Conservation (phyloP, 1,140 invertebrate species). For the Scaptomyza pallida region DNA sequence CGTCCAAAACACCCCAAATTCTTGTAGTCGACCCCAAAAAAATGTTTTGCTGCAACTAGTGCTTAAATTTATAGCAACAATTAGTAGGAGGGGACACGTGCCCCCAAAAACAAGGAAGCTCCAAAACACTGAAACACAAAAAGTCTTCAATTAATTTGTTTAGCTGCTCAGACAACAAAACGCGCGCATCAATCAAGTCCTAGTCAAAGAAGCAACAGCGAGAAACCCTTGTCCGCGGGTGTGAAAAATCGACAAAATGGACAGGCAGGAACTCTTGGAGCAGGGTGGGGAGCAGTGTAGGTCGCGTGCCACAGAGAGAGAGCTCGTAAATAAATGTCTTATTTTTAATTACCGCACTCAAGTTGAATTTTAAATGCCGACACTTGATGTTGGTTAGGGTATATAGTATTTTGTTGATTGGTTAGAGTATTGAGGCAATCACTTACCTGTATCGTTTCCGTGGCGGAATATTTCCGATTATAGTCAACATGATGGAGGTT, state of each 20-base stretch:
- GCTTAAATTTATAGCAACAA: conserved; percentile 74
- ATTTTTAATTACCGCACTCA: conserved; percentile 77
- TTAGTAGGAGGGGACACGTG: conserved; percentile 59
- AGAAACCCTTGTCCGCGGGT: conserved; percentile 33
- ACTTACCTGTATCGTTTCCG: conserved; percentile 84
- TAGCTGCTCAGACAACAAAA: conserved; percentile 60
- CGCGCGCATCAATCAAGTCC: conserved; percentile 69
- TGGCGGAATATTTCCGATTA: conserved; percentile 83
- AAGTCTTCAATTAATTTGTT: conserved; percentile 77
- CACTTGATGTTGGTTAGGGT: conserved; percentile 1
- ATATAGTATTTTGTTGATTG: background rate
- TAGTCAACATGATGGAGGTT: conserved; percentile 83
- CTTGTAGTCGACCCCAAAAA: conserved; percentile 14
- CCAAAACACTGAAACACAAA: conserved; percentile 6
- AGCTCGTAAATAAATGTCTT: conserved; percentile 73
- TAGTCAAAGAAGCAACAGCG: conserved; percentile 28
- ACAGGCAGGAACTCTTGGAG: too few species aligned
- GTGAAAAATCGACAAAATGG: conserved; percentile 62
- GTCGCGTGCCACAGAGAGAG: conserved; percentile 66
- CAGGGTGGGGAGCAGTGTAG: conserved; percentile 9
- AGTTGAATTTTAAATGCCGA: conserved; percentile 56
- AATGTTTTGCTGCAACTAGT: conserved; percentile 50
- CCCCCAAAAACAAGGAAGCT: conserved; percentile 44
- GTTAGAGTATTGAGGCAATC: conserved; percentile 5
- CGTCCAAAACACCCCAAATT: conserved; percentile 6